Evolutionary conservation across 2,888 invertebrate genomes (phyloP).

Genomic region (Lingula anatina): DNA sequence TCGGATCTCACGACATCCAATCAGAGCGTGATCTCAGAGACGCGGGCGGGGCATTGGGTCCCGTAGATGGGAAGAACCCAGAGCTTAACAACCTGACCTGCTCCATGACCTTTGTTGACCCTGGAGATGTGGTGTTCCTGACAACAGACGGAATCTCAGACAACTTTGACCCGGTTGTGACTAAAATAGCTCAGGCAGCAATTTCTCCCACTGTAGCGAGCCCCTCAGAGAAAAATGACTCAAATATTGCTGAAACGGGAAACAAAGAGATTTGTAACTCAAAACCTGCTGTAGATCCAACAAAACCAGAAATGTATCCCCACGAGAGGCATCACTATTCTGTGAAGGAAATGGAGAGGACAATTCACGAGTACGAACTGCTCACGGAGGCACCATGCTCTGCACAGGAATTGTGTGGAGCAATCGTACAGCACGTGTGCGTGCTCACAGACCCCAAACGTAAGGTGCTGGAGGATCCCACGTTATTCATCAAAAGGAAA

Average conservation of each 20-base stretch:
- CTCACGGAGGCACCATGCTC: conserved; percentile 45
- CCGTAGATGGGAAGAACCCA: conserved; percentile 74
- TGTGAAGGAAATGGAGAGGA: conserved; percentile 56
- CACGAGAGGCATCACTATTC: conserved; percentile 72
- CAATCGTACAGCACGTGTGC: conserved; percentile 47
- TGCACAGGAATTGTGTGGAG: conserved; percentile 49
- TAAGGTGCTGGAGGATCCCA: conserved; percentile 70
- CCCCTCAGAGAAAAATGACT: not conserved
- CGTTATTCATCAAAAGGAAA: conserved; percentile 37
- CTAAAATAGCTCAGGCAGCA: conserved; percentile 76
- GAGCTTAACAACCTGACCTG: conserved; percentile 82
- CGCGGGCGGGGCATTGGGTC: conserved; percentile 81
- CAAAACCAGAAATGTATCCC: conserved; percentile 47
- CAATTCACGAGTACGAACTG: conserved; percentile 49
- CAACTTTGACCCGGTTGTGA: conserved; percentile 87
- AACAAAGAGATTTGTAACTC: not conserved
- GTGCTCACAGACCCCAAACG: conserved; percentile 74
- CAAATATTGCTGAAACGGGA: not conserved
- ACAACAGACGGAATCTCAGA: conserved; percentile 88
- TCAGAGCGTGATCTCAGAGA: conserved; percentile 83
- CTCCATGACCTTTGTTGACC: conserved; percentile 72
- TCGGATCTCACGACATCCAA: conserved; percentile 76
- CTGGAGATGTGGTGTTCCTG: conserved; percentile 77
- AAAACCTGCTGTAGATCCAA: conserved; percentile 8
- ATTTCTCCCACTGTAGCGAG: no score